Base-by-base conservation (phyloP, 2,797 vertebrate genomes). In the Avahi laniger region DNA sequence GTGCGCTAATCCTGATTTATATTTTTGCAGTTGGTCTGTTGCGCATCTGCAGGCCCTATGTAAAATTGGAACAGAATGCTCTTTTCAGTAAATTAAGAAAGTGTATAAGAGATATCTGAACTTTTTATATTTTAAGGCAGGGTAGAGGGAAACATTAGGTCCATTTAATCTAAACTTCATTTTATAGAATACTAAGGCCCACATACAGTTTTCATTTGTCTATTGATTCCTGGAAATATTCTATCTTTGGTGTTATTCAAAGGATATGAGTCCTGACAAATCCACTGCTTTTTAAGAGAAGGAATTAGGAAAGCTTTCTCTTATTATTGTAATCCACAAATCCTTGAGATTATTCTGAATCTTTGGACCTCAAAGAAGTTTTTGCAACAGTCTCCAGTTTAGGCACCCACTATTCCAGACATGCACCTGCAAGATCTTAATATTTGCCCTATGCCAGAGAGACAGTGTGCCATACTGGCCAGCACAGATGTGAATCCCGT, bases 1-100 rank as follows among this genome's bases (percentile, higher is more conserved):
- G 24, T 48, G 0, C 93, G 48, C 46, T 95, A 93, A 90, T 93
- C 78, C 84, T 89, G 69, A 75, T 70, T 94, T 73, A 59, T 61
- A 33, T 59, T 87, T 80, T 80, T 87, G 18, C 33, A 50, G 10
- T 72, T 57, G 20, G 4, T 63, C 69, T 89, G 61, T 20, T 28
- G 15, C 12, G 54, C 33, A 41, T 50, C 67, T 91, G 17, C 14
- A 88, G 35, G 14, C 1, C 82, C 41, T 61, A 4, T 5, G n/a
- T n/a, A 59, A 14, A 83, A 28, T 3, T 84, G 78, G 28, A 91
- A 86, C 24, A 70, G 50, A 76, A 67, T 43, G 6, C 3, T 91
- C 20, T 81, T 59, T 92, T 61, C 22, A 41, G 28, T 73, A 91
- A 86, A 63, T 20, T 93, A 35, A 89, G 54, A n/a, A 92, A 59